Conservation (phyloP, 2,888 invertebrate genomes). For the Heliothis peltigera region DNA sequence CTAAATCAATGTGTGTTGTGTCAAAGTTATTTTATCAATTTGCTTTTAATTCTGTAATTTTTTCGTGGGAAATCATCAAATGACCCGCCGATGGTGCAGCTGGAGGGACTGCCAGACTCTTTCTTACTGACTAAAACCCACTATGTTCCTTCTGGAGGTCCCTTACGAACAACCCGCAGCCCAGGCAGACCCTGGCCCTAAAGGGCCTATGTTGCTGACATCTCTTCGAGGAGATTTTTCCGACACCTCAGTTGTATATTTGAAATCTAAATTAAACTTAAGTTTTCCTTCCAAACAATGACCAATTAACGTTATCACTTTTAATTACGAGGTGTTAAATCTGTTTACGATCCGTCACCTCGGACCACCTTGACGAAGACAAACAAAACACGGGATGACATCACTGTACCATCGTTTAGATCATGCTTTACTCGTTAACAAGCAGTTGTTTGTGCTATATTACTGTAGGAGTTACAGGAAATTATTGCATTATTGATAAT, state of each 20-base stretch:
- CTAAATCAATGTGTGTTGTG: too few species aligned
- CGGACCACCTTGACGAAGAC: constrained; percentile 42
- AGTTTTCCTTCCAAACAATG: constrained; percentile 21
- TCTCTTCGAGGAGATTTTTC: too few species aligned
- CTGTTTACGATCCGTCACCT: constrained; percentile 59
- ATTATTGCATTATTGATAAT: neutral
- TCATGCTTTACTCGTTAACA: constrained; percentile 28
- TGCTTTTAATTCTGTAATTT: too few species aligned
- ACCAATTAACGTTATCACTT: constrained; percentile 37
- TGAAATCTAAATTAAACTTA: neutral
- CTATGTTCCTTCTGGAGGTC: too few species aligned
- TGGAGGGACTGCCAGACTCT: too few species aligned
- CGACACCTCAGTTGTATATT: neutral
- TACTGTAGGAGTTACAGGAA: neutral
- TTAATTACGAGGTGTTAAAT: constrained; percentile 54
- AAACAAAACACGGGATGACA: constrained; percentile 59
- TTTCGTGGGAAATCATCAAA: too few species aligned
- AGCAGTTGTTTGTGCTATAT: neutral
- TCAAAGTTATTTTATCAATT: too few species aligned
- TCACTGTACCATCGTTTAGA: constrained; percentile 53
- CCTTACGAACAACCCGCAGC: too few species aligned
- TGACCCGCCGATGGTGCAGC: too few species aligned
- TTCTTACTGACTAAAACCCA: too few species aligned
- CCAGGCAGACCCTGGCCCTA: too few species aligned
- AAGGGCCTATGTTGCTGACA: too few species aligned